A percentile compares a stretch with the other conserved stretches of the same genome.
Evolutionary conservation across 2,888 invertebrate genomes (phyloP).

Genomic region (Cylloceria caligata): DNA sequence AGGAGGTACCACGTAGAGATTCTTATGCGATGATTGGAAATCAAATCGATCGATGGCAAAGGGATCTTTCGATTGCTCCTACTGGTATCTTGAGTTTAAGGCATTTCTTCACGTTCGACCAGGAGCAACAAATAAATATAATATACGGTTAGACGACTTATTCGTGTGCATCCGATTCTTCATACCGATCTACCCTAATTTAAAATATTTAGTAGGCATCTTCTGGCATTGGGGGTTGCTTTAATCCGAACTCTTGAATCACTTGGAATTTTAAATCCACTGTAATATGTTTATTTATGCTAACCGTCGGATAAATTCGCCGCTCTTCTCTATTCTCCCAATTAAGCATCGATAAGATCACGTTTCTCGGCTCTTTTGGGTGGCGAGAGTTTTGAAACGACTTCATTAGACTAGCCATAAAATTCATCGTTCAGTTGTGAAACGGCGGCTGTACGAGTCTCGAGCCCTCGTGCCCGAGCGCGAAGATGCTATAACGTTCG

Average conservation of each 20-base stretch:
- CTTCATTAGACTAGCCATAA: conserved; percentile 83
- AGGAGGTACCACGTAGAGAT: conserved; percentile 24
- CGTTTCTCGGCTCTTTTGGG: conserved; percentile 70
- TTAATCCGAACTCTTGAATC: conserved; percentile 21
- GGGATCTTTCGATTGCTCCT: conserved; percentile 11
- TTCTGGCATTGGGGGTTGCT: conserved; percentile 7
- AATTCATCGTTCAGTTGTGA: conserved; percentile 79
- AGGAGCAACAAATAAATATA: not conserved
- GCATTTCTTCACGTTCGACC: not conserved
- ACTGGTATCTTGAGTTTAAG: conserved; percentile 19
- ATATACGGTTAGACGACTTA: not conserved
- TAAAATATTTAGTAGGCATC: not conserved
- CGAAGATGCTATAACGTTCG: conserved; percentile 56
- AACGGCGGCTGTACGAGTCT: conserved; percentile 69
- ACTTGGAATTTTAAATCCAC: conserved; percentile 32
- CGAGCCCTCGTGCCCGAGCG: conserved; percentile 52
- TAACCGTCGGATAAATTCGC: conserved; percentile 68
- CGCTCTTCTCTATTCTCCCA: conserved; percentile 75
- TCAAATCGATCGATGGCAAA: conserved; percentile 60
- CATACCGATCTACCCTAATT: not conserved
- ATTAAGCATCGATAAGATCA: conserved; percentile 82
- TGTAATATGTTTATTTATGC: conserved; percentile 42
- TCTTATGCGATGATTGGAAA: conserved; percentile 57
- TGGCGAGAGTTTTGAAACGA: conserved; percentile 72
- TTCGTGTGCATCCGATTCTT: not conserved